Conservation (phyloP, 2,888 invertebrate species). For the Tineola bisselliella region DNA sequence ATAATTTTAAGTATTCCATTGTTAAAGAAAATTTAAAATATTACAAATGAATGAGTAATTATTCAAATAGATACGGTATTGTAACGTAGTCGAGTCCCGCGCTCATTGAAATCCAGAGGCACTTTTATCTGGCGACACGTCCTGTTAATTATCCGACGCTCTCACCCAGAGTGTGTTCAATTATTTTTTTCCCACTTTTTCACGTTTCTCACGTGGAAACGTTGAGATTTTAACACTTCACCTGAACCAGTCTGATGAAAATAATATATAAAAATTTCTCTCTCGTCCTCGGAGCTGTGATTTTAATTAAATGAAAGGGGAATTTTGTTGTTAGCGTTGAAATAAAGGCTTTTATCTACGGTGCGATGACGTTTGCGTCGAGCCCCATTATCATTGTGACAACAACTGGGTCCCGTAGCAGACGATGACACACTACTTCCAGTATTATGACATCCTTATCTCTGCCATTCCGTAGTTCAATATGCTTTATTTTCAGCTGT, state of each 20-base stretch:
- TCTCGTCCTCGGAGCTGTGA: conserved; percentile 34
- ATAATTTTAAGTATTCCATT: no score
- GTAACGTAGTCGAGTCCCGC: conserved; percentile 25
- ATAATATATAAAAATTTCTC: conserved; percentile 43
- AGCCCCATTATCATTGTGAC: conserved; percentile 24
- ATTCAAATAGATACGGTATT: conserved; percentile 1
- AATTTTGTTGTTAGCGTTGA: conserved; percentile 36
- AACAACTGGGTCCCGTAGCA: neutral
- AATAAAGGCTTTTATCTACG: conserved; percentile 29
- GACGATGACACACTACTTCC: neutral
- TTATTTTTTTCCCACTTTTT: conserved; percentile 59
- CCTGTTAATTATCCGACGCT: conserved; percentile 65
- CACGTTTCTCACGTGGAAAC: conserved; percentile 58
- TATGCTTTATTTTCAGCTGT: neutral
- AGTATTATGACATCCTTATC: neutral
- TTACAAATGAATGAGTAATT: neutral
- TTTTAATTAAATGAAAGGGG: conserved; percentile 59
- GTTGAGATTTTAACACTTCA: conserved; percentile 66
- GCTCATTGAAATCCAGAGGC: conserved; percentile 56
- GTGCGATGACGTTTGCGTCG: conserved; percentile 24
- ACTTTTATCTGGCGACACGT: conserved; percentile 63
- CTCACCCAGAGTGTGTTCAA: conserved; percentile 57
- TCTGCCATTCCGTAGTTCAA: neutral
- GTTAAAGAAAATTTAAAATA: no score
- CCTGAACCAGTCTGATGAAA: conserved; percentile 53